Evolutionary conservation across 1,140 invertebrate genomes (phyloP), one percentile per base, ranked within the genome.

Genomic region (Caerostris darwini): DNA sequence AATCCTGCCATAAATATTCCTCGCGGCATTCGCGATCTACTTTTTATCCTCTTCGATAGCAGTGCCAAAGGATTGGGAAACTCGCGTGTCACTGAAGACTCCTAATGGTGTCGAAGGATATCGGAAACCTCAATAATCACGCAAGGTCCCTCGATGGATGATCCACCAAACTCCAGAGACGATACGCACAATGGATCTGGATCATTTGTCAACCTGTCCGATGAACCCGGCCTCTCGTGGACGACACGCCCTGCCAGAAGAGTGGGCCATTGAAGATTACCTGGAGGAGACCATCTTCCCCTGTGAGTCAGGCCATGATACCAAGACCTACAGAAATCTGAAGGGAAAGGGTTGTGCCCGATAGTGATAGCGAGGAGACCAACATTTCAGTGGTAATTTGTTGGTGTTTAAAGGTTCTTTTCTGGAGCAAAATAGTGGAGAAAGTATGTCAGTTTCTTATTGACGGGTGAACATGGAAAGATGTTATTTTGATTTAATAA

Each of bases 121-220:
- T 83, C 82, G 82, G 82, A 83, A 83, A 83, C 82, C 82, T 83
- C 82, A 57, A 56, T 83, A 83, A 83, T 83, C 82, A 83, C 82
- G 82, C 82, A 34, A 83, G 53, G 5, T 77, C 71, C 54, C 53
- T 58, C 82, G 82, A 83, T 83, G 82, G 82, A 83, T 83, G 82
- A 58, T 83, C 82, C 17, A 12, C 19, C 71, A 77, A 83, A 83
- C 54, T 56, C 82, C 54, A 83, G 82, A 83, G 82, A 83, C 82
- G 82, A 83, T 83, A 83, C 82, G 82, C 82, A 83, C 82, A 57
- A 83, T 83, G n/a, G 82, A 57, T 83, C 4, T 34, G 19, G 54
- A 83, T 83, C 82, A 83, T 83, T 83, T 83, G 82, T 83, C 82
- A 83, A 77, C 50, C 71, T 77, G 71, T 77, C 71, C 71, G 71